A percentile compares a stretch with the other conserved stretches of the same genome.
These are phyloP conservation scores for Apteryx owenii DNA, from an alignment of 2,113 vertebrate species.

Conservation along the genomic window DNA sequence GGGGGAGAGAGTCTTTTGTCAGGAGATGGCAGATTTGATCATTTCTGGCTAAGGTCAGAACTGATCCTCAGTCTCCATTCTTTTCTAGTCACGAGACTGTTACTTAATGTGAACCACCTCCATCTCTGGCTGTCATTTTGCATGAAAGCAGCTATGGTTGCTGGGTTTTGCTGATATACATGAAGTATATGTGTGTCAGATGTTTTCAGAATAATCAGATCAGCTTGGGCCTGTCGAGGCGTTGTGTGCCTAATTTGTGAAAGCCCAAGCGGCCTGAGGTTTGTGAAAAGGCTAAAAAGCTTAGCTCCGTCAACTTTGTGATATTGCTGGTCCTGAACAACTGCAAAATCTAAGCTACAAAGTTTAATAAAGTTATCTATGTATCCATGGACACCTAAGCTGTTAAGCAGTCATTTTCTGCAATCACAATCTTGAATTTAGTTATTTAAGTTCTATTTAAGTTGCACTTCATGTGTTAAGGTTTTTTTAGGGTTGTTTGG, in stretches of 20 bases:
- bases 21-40: background rate
- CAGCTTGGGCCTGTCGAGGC: background rate
- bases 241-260: background rate
- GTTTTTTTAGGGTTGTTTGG: background rate
- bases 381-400: background rate
- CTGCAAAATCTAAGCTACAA: background rate
- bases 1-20: background rate
- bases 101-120: background rate
- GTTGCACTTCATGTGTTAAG: accelerated
- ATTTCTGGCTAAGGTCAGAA: background rate
- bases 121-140: background rate
- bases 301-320: background rate
- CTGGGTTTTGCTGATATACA: background rate
- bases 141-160: background rate
- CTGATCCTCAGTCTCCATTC: background rate
- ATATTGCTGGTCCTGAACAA: background rate
- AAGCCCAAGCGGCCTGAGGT: background rate
- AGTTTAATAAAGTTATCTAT: background rate
- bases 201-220: background rate
- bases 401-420: background rate
- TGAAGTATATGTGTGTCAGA: background rate
- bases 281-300: background rate
- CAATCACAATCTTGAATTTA: background rate
- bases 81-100: background rate
- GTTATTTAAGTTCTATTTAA: background rate